Evolutionary conservation across 2,113 vertebrate genomes (phyloP).

Genomic region (Anolis sagrei): DNA sequence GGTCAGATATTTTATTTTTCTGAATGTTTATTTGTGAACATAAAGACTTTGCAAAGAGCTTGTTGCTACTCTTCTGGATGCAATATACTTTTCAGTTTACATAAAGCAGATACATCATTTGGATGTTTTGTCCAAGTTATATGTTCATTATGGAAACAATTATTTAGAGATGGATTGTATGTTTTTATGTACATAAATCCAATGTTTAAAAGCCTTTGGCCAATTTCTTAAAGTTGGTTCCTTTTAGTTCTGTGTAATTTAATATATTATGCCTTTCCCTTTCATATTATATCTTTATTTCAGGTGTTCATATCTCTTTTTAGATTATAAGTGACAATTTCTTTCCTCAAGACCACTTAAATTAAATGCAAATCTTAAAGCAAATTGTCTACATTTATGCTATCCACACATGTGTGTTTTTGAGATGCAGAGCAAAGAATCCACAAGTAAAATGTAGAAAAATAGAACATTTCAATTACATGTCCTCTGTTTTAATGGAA

Average conservation of each 20-base stretch:
- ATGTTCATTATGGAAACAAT: constrained; percentile 51
- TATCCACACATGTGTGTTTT: constrained; percentile 44
- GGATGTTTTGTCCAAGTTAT: constrained; percentile 52
- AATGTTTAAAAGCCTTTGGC: constrained; percentile 48
- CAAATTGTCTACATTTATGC: constrained; percentile 54
- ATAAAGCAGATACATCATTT: constrained; percentile 52
- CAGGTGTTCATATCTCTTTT: constrained; percentile 56
- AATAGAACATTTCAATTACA: constrained; percentile 59
- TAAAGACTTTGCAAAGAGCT: constrained; percentile 33
- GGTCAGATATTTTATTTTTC: constrained; percentile 39
- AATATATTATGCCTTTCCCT: constrained; percentile 66
- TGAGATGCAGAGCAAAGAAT: constrained; percentile 54
- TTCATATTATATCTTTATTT: constrained; percentile 59
- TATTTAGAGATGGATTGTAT: constrained; percentile 51
- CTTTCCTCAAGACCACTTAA: constrained; percentile 57
- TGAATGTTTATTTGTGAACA: constrained; percentile 46
- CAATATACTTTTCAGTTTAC: constrained; percentile 62
- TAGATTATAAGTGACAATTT: constrained; percentile 52
- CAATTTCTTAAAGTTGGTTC: constrained; percentile 71
- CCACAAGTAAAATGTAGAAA: constrained; percentile 46
- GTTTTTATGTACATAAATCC: constrained; percentile 58
- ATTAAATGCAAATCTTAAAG: constrained; percentile 56
- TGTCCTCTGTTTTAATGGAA: constrained; percentile 57
- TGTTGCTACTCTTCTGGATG: constrained; percentile 39
- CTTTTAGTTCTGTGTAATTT: constrained; percentile 63